Conservation (phyloP, 1,140 invertebrate genomes). For the Papilio helenus region DNA sequence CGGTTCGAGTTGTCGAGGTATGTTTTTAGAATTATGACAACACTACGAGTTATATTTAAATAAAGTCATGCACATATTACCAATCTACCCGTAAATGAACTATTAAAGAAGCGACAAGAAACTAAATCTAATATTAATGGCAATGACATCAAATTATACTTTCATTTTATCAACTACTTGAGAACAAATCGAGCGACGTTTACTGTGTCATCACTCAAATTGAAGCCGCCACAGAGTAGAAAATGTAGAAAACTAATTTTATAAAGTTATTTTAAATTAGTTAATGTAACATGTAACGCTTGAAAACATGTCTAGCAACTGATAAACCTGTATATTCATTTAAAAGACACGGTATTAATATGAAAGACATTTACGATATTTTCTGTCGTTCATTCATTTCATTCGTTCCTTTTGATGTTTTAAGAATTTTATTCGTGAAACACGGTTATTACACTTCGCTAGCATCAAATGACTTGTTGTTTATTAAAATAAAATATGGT, state of each 20-base stretch:
- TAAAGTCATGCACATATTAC: no score
- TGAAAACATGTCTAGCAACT: neutral
- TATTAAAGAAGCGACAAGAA: no score
- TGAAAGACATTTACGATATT: neutral
- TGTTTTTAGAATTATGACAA: no score
- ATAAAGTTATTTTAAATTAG: neutral
- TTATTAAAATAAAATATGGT: neutral
- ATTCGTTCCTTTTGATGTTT: constrained; percentile 12
- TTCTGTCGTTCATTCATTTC: neutral
- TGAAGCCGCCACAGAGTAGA: neutral
- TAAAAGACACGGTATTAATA: neutral
- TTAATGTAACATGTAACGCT: neutral
- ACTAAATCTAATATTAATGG: constrained; percentile 23
- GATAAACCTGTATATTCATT: neutral
- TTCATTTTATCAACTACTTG: constrained; percentile 26
- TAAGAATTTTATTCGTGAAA: constrained; percentile 8
- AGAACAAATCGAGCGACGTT: constrained; percentile 9
- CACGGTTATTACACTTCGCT: neutral
- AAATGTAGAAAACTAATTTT: neutral
- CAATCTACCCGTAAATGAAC: no score
- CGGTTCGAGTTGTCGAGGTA: no score
- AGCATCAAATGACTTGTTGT: neutral
- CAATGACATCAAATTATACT: constrained; percentile 20
- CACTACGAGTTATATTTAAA: no score
- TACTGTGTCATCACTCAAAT: constrained; percentile 23